A percentile compares a stretch with the other conserved stretches of the same genome.
phyloP scores from a whole-genome alignment of 2,797 vertebrate species.

The Pangasius mekongensis region DNA sequence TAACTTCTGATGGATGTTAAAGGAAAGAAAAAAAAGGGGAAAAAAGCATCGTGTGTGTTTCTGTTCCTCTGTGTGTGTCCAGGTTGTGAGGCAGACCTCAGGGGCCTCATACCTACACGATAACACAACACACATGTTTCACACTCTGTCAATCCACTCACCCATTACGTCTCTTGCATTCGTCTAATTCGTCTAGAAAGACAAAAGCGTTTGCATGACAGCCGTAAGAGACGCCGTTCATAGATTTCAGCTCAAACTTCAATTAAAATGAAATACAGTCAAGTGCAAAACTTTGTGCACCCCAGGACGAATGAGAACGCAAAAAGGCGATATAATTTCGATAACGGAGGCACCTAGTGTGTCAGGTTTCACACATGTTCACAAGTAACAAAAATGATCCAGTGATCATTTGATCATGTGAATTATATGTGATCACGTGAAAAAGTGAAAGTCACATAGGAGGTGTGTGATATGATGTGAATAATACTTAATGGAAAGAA shows the following conservation, averaged over 20 bases:
- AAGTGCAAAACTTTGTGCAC: background rate
- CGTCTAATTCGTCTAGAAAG: background rate
- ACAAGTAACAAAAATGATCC: background rate
- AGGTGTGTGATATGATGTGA: too few relatives aligned
- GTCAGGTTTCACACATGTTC: background rate
- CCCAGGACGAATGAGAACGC: background rate
- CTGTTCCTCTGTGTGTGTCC: slow-evolving; percentile 33
- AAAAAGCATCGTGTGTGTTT: background rate
- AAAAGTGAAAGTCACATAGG: background rate
- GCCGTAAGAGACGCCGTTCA: background rate
- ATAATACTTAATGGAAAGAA: background rate
- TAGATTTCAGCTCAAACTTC: background rate
- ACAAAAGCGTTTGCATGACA: background rate
- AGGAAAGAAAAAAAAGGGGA: background rate
- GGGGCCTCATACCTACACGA: slow-evolving; percentile 31
- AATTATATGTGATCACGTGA: background rate
- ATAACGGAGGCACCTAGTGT: background rate
- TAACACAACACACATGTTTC: slow-evolving; percentile 44
- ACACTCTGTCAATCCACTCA: slow-evolving; percentile 24
- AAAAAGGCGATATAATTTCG: background rate
- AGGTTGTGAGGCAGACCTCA: slow-evolving; percentile 39
- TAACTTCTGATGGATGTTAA: background rate
- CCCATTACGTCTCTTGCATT: background rate
- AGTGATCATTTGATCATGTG: background rate
- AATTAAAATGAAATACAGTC: background rate